phyloP scores from a whole-genome alignment of 2,113 vertebrate species.

The Pollachius pollachius region DNA sequence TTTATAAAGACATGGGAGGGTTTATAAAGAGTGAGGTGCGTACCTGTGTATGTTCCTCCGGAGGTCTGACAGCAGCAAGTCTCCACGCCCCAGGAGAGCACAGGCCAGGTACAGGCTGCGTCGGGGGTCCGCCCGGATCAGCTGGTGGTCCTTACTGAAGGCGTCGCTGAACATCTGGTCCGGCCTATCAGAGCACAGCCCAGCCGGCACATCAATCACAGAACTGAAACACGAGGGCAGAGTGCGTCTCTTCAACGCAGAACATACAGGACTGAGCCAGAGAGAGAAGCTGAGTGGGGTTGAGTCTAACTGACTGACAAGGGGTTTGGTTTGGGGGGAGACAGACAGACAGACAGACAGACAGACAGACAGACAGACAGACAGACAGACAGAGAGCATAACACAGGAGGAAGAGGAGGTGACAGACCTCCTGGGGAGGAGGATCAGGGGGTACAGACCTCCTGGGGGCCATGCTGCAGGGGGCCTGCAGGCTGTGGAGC shows the following conservation, averaged over 20 bases:
- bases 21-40: conserved; percentile 4
- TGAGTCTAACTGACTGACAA: too few species aligned
- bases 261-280: too few species aligned
- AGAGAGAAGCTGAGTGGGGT: too few species aligned
- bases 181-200: conserved; percentile 67
- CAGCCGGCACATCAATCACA: not conserved
- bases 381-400: too few species aligned
- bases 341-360: too few species aligned
- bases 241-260: too few species aligned
- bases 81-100: conserved; percentile 89
- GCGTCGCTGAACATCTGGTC: conserved; percentile 98
- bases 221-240: not conserved
- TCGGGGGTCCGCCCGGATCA: conserved; percentile 88
- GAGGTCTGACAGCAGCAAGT: conserved; percentile 92
- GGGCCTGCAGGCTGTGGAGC: conserved; percentile 80
- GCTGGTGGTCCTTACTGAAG: conserved; percentile 92
- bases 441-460: conserved; percentile 78
- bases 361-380: too few species aligned
- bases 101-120: conserved; percentile 90
- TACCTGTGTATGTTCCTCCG: conserved; percentile 96
- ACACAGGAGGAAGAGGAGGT: not conserved
- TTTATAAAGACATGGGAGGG: too few species aligned
- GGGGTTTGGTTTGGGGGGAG: too few species aligned
- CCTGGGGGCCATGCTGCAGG: conserved; percentile 83
- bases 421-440: conserved; percentile 83